Conservation (phyloP, 2,888 invertebrate genomes). For the Platycheirus albimanus region DNA sequence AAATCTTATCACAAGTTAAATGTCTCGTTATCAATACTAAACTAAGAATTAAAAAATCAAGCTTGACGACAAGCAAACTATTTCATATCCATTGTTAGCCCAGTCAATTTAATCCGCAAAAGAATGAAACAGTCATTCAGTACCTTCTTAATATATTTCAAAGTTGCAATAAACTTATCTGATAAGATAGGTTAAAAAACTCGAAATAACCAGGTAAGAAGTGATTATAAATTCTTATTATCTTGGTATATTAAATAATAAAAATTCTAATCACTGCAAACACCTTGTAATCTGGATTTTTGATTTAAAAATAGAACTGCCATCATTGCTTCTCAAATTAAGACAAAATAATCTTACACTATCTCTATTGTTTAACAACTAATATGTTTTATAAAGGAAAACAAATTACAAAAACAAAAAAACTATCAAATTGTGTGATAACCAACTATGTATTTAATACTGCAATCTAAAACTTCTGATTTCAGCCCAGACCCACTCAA, state of each 20-base stretch:
- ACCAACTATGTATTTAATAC: no score
- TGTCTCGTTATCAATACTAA: no score
- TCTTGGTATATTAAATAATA: neutral
- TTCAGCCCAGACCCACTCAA: neutral
- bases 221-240: slow-evolving; percentile 6
- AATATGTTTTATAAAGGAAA: neutral
- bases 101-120: no score
- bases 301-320: slow-evolving; percentile 18
- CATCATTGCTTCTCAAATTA: neutral
- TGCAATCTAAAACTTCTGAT: neutral
- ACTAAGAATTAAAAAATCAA: no score
- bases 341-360: slow-evolving; percentile 10
- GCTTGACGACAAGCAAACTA: no score
- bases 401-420: neutral
- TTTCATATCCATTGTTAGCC: no score
- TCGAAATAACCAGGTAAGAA: no score
- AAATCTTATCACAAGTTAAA: no score
- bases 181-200: no score
- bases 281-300: neutral
- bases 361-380: neutral
- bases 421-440: neutral
- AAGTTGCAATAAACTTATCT: no score
- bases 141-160: no score
- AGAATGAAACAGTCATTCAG: no score
- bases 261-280: slow-evolving; percentile 4